Evolutionary conservation across 1,140 invertebrate species (phyloP).

Genomic region (Acromyrmex echinatior): DNA sequence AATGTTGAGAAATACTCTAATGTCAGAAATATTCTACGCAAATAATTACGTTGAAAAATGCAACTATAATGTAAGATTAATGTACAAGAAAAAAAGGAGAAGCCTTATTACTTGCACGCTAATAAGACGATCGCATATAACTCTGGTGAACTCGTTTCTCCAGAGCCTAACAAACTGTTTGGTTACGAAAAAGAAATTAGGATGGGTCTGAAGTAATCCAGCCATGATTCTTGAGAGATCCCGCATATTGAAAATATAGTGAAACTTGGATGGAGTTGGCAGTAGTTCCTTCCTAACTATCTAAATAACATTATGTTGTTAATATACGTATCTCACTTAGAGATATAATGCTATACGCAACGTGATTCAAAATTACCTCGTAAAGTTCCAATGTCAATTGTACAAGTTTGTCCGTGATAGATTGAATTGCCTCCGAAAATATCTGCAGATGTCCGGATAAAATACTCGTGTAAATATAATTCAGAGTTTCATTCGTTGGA

Average conservation of each 20-base stretch:
- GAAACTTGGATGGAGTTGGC: conserved; percentile 97
- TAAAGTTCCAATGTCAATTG: conserved; percentile 94
- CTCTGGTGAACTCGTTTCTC: conserved; percentile 95
- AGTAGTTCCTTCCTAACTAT: conserved; percentile 91
- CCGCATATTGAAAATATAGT: conserved; percentile 97
- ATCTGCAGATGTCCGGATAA: conserved; percentile 91
- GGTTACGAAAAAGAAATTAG: conserved; percentile 88
- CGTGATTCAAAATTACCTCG: conserved; percentile 87
- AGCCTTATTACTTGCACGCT: conserved; percentile 87
- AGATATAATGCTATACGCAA: not conserved
- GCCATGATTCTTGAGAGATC: conserved; percentile 94
- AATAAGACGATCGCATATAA: conserved; percentile 95
- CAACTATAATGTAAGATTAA: not conserved
- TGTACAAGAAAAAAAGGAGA: not conserved
- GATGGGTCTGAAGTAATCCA: conserved; percentile 92
- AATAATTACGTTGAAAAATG: no score
- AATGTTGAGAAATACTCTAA: no score
- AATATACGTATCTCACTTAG: not conserved
- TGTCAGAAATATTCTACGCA: no score
- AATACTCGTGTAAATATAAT: conserved; percentile 95
- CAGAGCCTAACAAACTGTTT: conserved; percentile 94
- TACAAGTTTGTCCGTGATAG: conserved; percentile 89
- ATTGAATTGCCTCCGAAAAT: conserved; percentile 90
- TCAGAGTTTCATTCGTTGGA: conserved; percentile 92
- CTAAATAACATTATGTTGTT: conserved; percentile 31